Conservation (phyloP, 2,113 vertebrate genomes). For the Oryzias woworae region DNA sequence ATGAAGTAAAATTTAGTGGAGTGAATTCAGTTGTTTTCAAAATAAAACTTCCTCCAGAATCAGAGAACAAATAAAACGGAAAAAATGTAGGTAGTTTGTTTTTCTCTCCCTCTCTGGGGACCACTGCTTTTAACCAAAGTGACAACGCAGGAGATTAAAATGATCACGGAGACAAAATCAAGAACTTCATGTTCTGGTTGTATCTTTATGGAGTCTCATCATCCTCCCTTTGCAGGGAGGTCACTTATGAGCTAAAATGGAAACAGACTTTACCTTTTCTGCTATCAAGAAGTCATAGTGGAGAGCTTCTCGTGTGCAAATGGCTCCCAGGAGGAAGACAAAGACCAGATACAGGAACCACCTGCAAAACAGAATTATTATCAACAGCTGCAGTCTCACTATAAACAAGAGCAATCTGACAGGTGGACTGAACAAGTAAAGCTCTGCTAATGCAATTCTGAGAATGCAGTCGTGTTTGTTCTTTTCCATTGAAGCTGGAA, state of each 20-base stretch:
- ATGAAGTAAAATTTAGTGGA: no score
- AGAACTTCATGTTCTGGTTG: no score
- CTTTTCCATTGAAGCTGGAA: constrained; percentile 10
- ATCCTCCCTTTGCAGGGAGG: not conserved
- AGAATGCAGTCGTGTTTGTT: constrained; percentile 3
- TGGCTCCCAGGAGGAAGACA: constrained; percentile 91
- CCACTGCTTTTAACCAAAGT: no score
- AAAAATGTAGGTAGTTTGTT: no score
- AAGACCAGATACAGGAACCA: constrained; percentile 98
- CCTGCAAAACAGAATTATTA: constrained; percentile 75
- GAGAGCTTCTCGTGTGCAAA: constrained; percentile 92
- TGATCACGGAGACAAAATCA: no score
- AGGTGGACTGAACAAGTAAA: not conserved
- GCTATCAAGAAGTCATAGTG: constrained; percentile 96
- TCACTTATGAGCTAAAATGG: not conserved
- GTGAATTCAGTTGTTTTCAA: no score
- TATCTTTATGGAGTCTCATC: constrained; percentile 24
- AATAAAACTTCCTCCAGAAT: no score
- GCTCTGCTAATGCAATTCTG: not conserved
- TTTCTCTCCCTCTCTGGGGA: no score
- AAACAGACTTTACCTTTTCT: constrained; percentile 87
- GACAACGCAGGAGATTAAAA: no score
- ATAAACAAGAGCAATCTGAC: constrained; percentile 32
- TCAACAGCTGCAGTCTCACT: constrained; percentile 22
- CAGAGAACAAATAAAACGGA: no score